Conservation (phyloP, 2,888 invertebrate genomes). For the Druceiella hillmani region DNA sequence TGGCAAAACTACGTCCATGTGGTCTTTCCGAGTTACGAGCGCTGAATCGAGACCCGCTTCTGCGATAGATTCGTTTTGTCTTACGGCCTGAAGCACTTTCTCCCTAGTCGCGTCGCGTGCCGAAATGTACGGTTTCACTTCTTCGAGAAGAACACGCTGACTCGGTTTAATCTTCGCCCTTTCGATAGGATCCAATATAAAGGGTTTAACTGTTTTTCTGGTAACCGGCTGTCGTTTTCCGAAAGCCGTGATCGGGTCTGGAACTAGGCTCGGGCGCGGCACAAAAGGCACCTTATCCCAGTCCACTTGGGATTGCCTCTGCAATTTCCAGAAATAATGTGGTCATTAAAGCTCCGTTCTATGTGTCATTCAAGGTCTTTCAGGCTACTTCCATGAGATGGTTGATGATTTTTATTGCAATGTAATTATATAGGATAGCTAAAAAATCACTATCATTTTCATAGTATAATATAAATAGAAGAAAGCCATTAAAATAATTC, state of each 20-base stretch:
- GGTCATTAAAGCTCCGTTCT: conserved; percentile 40
- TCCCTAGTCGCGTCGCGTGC: conserved; percentile 61
- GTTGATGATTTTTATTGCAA: too few species aligned
- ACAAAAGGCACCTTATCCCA: conserved; percentile 88
- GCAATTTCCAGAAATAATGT: conserved; percentile 52
- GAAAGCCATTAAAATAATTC: too few species aligned
- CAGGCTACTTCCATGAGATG: too few species aligned
- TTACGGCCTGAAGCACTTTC: conserved; percentile 55
- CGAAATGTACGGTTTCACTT: conserved; percentile 63
- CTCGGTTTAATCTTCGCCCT: conserved; percentile 58
- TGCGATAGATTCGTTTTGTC: conserved; percentile 52
- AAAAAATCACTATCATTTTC: too few species aligned
- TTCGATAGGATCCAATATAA: conserved; percentile 51
- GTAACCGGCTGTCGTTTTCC: conserved; percentile 54
- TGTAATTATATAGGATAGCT: too few species aligned
- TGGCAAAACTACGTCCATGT: conserved; percentile 61
- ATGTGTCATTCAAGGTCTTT: too few species aligned
- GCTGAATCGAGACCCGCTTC: conserved; percentile 52
- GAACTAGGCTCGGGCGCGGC: conserved; percentile 77
- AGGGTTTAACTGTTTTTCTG: conserved; percentile 42
- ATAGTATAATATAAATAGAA: too few species aligned
- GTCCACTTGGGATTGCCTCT: conserved; percentile 70
- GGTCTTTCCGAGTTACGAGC: conserved; percentile 54
- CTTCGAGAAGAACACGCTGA: conserved; percentile 53
- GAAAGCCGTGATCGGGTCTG: conserved; percentile 81